These are phyloP conservation scores for Spodoptera picta DNA, from an alignment of 2,888 invertebrate genomes.

Conservation along the genomic window DNA sequence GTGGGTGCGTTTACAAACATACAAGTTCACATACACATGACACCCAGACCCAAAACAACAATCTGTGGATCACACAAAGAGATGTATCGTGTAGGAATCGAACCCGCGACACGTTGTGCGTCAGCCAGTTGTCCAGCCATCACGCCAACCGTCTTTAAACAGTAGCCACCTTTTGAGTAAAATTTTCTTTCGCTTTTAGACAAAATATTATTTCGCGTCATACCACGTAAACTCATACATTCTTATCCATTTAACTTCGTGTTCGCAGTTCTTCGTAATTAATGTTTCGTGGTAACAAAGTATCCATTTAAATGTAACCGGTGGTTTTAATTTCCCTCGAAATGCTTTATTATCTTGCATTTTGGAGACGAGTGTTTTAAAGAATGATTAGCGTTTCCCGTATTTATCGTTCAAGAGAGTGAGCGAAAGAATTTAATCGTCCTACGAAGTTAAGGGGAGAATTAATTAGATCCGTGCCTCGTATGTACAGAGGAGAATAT, in stretches of 20 bases:
- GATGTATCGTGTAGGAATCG: no score
- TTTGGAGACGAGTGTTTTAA: constrained; percentile 53
- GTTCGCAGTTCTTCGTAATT: constrained; percentile 60
- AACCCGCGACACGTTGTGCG: no score
- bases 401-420: constrained; percentile 26
- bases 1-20: no score
- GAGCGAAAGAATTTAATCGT: constrained; percentile 5
- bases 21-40: no score
- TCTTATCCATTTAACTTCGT: constrained; percentile 52
- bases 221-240: constrained; percentile 3
- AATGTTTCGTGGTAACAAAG: constrained; percentile 73
- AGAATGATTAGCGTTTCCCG: constrained; percentile 46
- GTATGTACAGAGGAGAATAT: no score
- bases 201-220: no score
- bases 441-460: neutral
- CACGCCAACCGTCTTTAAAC: no score
- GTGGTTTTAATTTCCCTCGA: constrained; percentile 73
- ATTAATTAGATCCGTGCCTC: neutral
- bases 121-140: no score
- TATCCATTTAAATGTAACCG: constrained; percentile 72
- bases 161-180: no score
- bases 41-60: no score
- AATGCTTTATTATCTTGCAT: constrained; percentile 62
- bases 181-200: no score
- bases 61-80: no score